phyloP scores from a whole-genome alignment of 2,797 vertebrate genomes.

The Cuculus canorus region DNA sequence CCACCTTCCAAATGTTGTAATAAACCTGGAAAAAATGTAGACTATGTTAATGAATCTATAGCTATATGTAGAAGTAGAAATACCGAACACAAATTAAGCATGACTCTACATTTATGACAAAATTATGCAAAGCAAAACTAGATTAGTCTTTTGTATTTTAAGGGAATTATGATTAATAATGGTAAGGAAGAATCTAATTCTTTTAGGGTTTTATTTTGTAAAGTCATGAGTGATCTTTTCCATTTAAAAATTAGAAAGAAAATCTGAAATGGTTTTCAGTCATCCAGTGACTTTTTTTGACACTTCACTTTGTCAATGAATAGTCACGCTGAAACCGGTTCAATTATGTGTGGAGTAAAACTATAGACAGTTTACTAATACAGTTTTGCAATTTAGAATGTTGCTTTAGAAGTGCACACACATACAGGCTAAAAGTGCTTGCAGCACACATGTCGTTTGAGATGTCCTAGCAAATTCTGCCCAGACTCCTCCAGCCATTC shows the following conservation, averaged over 20 bases:
- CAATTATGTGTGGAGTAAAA: background rate
- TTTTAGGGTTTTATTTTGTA: background rate
- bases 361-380: background rate
- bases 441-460: background rate
- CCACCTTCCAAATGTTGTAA: background rate
- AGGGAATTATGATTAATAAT: background rate
- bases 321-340: background rate
- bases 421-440: background rate
- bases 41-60: background rate
- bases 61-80: background rate
- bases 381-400: background rate
- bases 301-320: background rate
- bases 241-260: background rate
- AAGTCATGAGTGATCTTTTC: background rate
- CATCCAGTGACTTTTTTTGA: background rate
- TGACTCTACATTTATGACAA: background rate
- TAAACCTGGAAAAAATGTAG: background rate
- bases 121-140: background rate
- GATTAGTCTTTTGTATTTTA: background rate
- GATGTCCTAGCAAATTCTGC: background rate
- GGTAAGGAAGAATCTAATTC: background rate
- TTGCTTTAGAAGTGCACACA: background rate
- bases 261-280: background rate
- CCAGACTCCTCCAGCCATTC: background rate
- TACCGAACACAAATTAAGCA: background rate